Conservation (phyloP, 2,888 invertebrate species). For the Euzetes globulus region DNA sequence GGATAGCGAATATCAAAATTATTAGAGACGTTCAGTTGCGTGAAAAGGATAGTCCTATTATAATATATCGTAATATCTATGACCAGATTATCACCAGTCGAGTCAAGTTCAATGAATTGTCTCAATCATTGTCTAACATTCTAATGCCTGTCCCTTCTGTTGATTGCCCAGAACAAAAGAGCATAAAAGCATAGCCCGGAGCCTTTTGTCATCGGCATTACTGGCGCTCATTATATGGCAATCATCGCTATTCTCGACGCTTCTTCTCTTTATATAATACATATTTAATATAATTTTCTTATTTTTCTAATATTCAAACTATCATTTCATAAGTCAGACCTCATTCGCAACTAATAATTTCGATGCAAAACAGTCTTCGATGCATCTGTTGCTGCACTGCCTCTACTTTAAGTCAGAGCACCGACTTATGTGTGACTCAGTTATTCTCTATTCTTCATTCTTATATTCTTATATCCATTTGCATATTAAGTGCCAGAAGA, state of each 20-base stretch:
- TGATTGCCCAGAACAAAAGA: conserved; percentile 16
- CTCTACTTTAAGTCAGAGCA: not conserved
- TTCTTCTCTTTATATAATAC: not conserved
- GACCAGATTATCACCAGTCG: conserved; percentile 25
- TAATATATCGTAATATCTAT: conserved; percentile 4
- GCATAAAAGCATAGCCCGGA: conserved; percentile 27
- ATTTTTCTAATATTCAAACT: no score
- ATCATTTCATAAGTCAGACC: conserved; percentile 15
- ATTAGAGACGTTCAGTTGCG: conserved; percentile 1
- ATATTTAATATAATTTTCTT: not conserved
- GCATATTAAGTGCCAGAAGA: conserved; percentile 11
- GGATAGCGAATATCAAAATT: not conserved
- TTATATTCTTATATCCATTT: not conserved
- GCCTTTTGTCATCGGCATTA: conserved; percentile 26
- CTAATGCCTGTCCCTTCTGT: not conserved
- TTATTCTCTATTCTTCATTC: not conserved
- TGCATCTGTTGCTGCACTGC: conserved; percentile 25
- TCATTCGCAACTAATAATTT: conserved; percentile 6
- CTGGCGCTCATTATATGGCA: conserved; percentile 22
- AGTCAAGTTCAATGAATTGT: conserved; percentile 30
- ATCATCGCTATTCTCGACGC: conserved; percentile 7
- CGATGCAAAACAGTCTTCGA: not conserved
- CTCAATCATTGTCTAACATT: conserved; percentile 20
- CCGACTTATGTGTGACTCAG: not conserved
- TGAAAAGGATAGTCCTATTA: conserved; percentile 12